These are phyloP conservation scores for Albula glossodonta DNA, from an alignment of 2,113 vertebrate species.

Conservation along the genomic window DNA sequence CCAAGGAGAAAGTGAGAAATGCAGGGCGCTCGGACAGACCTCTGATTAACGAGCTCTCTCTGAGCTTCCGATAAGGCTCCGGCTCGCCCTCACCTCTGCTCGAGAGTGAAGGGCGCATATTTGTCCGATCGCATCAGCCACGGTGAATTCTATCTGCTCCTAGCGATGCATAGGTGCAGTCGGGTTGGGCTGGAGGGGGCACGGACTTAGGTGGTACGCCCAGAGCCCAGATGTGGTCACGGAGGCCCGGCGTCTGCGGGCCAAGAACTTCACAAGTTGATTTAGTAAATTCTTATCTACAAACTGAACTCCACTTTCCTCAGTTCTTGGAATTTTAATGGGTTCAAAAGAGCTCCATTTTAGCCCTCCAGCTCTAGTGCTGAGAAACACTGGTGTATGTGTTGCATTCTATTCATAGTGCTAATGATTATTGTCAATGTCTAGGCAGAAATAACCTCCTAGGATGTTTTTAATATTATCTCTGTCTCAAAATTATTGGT, in stretches of 20 bases:
- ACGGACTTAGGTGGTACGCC: neutral
- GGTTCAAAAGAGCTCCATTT: neutral
- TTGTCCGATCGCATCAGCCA: conserved; percentile 10
- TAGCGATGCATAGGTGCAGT: neutral
- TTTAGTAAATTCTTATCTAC: neutral
- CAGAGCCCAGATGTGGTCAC: neutral
- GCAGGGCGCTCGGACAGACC: neutral
- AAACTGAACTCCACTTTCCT: neutral
- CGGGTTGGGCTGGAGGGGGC: neutral
- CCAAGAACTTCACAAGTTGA: neutral
- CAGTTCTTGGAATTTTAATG: neutral
- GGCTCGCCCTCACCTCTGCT: too few relatives aligned
- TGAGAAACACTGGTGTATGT: neutral
- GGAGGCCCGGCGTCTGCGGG: neutral
- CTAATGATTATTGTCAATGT: too few relatives aligned
- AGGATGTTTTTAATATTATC: neutral
- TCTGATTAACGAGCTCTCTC: conserved; percentile 8
- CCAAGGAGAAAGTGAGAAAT: neutral
- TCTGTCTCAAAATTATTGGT: too few relatives aligned
- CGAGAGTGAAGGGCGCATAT: conserved; percentile 4
- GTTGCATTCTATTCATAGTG: too few relatives aligned
- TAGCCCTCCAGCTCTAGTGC: neutral
- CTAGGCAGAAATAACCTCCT: too few relatives aligned
- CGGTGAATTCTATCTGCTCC: neutral
- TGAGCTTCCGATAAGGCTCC: neutral